These are phyloP conservation scores for Bolborhynchus lineola DNA, from an alignment of 2,113 vertebrate species.

Conservation along the genomic window DNA sequence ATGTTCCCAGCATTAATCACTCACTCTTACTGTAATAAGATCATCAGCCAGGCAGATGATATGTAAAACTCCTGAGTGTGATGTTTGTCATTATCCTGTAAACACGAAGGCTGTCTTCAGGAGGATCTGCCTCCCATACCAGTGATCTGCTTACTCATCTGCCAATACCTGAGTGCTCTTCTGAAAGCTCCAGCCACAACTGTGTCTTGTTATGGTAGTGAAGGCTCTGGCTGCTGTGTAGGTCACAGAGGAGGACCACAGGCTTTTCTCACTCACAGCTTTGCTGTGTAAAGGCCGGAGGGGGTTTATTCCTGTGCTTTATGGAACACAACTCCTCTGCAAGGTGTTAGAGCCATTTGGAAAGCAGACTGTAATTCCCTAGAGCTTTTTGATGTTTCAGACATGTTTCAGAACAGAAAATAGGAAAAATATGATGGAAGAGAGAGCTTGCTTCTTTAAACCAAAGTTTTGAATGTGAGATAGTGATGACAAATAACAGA, in stretches of 20 bases:
- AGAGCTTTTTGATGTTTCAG: not conserved
- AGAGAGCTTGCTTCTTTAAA: not conserved
- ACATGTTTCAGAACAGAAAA: not conserved
- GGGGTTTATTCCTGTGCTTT: not conserved
- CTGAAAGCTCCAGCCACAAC: not conserved
- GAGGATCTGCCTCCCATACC: rapidly evolving
- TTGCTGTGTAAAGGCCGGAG: not conserved
- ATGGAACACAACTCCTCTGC: not conserved
- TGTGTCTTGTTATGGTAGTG: rapidly evolving
- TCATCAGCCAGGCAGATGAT: not conserved
- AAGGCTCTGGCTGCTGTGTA: not conserved
- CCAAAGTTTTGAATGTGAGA: not conserved
- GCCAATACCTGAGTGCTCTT: rapidly evolving
- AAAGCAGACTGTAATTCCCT: not conserved
- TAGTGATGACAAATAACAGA: not conserved
- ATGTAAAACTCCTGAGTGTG: rapidly evolving
- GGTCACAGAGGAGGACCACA: rapidly evolving
- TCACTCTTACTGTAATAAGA: not conserved
- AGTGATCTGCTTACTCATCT: rapidly evolving
- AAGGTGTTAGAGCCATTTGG: not conserved
- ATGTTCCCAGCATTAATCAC: not conserved
- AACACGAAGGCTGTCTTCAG: rapidly evolving
- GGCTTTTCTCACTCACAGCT: not conserved
- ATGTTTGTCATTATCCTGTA: not conserved
- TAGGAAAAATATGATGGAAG: not conserved